Conservation (phyloP, 2,113 vertebrate species). For the Heptranchias perlo region DNA sequence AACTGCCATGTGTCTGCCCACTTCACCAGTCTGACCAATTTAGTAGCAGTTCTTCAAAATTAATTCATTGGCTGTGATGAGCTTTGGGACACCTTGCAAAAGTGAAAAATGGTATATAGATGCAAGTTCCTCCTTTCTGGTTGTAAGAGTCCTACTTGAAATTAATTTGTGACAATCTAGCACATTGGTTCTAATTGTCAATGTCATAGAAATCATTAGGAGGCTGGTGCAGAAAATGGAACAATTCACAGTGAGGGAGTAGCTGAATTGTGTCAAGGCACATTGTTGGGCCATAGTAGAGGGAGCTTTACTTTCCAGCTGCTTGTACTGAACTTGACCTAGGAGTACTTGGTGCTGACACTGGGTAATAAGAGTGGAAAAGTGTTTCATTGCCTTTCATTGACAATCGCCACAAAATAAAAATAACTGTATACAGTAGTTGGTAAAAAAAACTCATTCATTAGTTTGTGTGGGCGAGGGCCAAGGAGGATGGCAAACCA, state of each 20-base stretch:
- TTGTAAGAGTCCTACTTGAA: neutral
- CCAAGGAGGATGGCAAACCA: neutral
- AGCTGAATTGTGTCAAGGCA: neutral
- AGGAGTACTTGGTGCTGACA: neutral
- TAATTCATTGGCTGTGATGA: neutral
- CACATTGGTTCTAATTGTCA: neutral
- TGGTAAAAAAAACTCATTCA: neutral
- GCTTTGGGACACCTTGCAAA: neutral
- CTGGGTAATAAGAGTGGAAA: neutral
- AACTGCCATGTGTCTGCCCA: too few species aligned
- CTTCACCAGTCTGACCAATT: too few species aligned
- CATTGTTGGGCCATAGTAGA: neutral
- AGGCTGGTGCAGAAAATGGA: neutral
- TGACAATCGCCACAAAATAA: neutral
- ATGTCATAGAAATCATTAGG: neutral
- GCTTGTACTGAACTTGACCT: neutral
- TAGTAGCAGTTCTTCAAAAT: neutral
- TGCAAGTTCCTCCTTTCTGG: neutral
- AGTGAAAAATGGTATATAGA: neutral
- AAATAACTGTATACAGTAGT: neutral
- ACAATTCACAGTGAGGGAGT: neutral
- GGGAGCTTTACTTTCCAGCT: neutral
- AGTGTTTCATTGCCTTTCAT: neutral
- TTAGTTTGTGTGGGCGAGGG: neutral
- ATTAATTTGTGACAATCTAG: neutral